phyloP scores from a whole-genome alignment of 2,888 invertebrate genomes.

The Oxycera nigricornis region DNA sequence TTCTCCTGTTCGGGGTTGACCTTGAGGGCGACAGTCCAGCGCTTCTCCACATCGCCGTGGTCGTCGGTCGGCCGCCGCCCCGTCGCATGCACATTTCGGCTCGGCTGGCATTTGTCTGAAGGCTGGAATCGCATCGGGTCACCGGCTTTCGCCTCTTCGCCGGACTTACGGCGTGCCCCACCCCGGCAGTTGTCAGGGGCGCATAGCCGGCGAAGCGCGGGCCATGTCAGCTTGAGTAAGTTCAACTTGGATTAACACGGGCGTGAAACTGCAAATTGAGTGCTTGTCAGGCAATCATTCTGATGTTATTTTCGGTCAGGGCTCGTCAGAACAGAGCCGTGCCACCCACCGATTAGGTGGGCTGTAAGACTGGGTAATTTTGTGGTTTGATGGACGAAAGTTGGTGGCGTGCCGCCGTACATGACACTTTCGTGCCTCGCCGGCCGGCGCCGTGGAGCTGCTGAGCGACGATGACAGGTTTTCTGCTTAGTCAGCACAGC shows the following conservation, averaged over 20 bases:
- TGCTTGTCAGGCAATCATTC: no score
- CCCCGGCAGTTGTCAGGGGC: constrained; percentile 1
- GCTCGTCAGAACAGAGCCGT: no score
- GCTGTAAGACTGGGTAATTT: no score
- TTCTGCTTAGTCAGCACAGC: constrained; percentile 17
- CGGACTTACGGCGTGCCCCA: neutral
- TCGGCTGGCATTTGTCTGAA: neutral
- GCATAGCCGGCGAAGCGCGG: neutral
- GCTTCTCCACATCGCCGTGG: neutral
- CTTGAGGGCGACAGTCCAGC: neutral
- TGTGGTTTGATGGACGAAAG: no score
- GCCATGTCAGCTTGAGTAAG: neutral
- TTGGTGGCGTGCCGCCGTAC: no score
- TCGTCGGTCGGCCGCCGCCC: neutral
- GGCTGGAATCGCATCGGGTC: neutral
- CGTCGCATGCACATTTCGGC: neutral
- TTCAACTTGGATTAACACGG: no score
- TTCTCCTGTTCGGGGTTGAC: neutral
- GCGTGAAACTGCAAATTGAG: no score
- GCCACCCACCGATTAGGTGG: no score
- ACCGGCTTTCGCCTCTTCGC: neutral
- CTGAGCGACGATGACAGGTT: constrained; percentile 4
- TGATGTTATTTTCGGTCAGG: no score
- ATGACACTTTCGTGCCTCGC: neutral
- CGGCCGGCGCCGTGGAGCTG: neutral